Conservation (phyloP, 2,797 vertebrate genomes). For the Macropodus opercularis region DNA sequence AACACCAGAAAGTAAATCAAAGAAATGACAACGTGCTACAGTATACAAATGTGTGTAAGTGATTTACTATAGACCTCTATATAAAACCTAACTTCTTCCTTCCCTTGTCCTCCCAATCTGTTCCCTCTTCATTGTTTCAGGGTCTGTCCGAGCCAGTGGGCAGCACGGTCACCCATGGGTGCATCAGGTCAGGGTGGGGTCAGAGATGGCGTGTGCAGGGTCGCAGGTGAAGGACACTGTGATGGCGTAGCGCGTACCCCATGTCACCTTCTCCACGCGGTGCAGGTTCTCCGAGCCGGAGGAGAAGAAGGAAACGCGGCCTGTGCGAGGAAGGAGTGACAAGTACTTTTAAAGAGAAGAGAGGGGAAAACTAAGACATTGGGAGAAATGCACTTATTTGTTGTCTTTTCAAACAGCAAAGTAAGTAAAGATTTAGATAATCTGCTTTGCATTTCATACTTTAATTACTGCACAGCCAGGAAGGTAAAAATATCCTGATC, state of each 20-base stretch:
- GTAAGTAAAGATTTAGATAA: not conserved
- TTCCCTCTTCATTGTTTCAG: conserved; percentile 41
- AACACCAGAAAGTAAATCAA: conserved; percentile 4
- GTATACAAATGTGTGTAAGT: not conserved
- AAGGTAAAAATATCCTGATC: not conserved
- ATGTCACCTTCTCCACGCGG: conserved; percentile 90
- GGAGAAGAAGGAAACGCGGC: conserved; percentile 94
- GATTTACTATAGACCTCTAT: conserved; percentile 1
- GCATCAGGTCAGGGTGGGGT: conserved; percentile 81
- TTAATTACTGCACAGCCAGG: too few species aligned
- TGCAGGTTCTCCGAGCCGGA: conserved; percentile 97
- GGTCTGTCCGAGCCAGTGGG: conserved; percentile 46
- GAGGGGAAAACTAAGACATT: not conserved
- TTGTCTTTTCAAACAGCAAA: not conserved
- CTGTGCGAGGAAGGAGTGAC: conserved; percentile 66
- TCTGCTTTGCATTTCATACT: not conserved
- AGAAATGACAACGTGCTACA: not conserved
- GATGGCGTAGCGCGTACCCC: conserved; percentile 93
- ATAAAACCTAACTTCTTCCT: conserved; percentile 8
- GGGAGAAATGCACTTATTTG: not conserved
- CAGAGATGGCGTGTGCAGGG: conserved; percentile 85
- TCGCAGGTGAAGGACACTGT: conserved; percentile 97
- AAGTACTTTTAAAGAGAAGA: not conserved
- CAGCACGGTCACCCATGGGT: conserved; percentile 5
- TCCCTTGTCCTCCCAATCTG: not conserved